Conservation (phyloP, 37 sponge, comb jelly and placozoan species). For the Spongilla lacustris region DNA sequence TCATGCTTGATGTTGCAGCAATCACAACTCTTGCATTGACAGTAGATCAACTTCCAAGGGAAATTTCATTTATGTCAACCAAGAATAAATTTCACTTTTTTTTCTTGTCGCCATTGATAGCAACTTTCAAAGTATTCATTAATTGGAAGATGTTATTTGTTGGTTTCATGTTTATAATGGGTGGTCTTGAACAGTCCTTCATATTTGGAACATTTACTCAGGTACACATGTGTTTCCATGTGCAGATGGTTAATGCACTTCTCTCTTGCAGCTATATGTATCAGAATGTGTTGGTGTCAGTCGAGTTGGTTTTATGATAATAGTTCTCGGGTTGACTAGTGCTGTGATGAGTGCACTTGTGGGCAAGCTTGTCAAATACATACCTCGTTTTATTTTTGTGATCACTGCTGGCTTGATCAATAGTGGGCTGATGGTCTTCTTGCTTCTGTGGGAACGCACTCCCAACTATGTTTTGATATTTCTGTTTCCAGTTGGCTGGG, state of each 20-base stretch:
- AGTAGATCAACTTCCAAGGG: constrained; percentile 17
- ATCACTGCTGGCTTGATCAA: constrained; percentile 4
- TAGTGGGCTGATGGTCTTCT: constrained; percentile 33
- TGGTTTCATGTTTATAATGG: constrained; percentile 10
- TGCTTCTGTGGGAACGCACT: constrained; percentile 45
- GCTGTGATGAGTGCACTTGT: constrained; percentile 11
- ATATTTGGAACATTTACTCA: constrained; percentile 41
- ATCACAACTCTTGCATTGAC: constrained; percentile 6
- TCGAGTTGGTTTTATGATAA: constrained; percentile 42
- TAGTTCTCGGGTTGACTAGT: constrained; percentile 38
- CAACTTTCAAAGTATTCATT: constrained; percentile 12
- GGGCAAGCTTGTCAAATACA: constrained; percentile 30
- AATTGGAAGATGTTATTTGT: constrained; percentile 37
- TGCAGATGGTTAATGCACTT: too few relatives aligned
- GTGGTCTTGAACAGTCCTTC: constrained; percentile 39
- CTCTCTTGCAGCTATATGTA: constrained; percentile 13
- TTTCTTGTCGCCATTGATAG: constrained; percentile 29
- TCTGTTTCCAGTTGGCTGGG: constrained; percentile 45
- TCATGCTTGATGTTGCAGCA: constrained; percentile 18
- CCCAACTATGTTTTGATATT: constrained; percentile 51
- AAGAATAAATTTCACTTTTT: constrained; percentile 6
- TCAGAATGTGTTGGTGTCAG: constrained; percentile 63
- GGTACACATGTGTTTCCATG: neutral
- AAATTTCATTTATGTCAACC: neutral
- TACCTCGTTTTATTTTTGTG: constrained; percentile 46